Base-by-base conservation (phyloP, 2,797 vertebrate species). In the Coregonus suidteri region DNA sequence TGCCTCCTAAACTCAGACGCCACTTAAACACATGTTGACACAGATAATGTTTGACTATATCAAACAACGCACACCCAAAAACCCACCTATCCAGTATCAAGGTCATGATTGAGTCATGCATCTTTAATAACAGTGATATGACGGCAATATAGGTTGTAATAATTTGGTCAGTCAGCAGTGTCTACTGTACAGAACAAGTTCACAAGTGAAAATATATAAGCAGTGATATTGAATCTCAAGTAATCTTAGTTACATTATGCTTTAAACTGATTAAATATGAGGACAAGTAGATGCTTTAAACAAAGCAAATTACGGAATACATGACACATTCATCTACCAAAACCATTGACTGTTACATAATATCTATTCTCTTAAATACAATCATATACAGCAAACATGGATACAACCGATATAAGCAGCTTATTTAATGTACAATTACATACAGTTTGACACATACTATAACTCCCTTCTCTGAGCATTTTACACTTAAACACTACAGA, bases 71-170 rank as follows among this genome's bases (percentile, higher is more conserved):
- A 68, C 66, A 67, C 64, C 20, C 11, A 14, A 14, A 31, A 4
- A 35, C 25, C 0, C 30, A 31, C 30, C 4, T 41, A 9, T 41
- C 25, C 25, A 65, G 9, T 31, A 34, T 34, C 31, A 34, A 68
- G 14, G 47, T 30, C 25, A 53, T 31, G 20, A 53, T 72, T 73
- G 52, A 56, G 15, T 18, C 52, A 73, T 73, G 71, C 71, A 34
- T 54, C 30, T 73, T 73, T 73, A 73, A 72, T 54, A 54, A 25
- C 25, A 6, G 41, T 11, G 9, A 47, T 15, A 47, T 15, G 25
- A 72, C 34, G 71, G 71, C 51, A 71, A 51, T 65, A n/a, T 72
- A 25, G n/a, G 47, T 52, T 25, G 20, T 7, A 20, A 52, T 71
- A 25, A 53, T 59, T 20, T 25, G 25, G 41, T 47, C 37, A 41